These are phyloP conservation scores for Gallinago solitaria DNA, from an alignment of 2,797 vertebrate species.

Conservation along the genomic window DNA sequence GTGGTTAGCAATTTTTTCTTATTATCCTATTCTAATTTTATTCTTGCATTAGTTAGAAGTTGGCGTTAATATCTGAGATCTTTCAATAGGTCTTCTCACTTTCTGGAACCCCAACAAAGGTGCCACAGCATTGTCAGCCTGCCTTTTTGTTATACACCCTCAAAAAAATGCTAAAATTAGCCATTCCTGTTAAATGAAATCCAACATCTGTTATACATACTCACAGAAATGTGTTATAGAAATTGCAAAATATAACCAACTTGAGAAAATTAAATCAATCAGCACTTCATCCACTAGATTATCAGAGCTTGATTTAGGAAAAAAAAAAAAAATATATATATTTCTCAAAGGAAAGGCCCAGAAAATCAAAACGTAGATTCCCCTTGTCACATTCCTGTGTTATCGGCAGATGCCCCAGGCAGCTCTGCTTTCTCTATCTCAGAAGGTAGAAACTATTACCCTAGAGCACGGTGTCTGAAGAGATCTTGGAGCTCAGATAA, in stretches of 20 bases:
- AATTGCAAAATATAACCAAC: neutral
- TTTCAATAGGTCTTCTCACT: neutral
- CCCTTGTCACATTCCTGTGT: neutral
- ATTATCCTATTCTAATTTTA: neutral
- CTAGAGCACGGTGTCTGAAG: slow-evolving; percentile 35
- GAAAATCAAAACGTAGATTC: slow-evolving; percentile 1
- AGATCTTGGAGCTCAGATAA: slow-evolving; percentile 56
- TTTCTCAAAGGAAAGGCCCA: neutral
- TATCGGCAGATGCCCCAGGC: slow-evolving; percentile 47
- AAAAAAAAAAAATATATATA: neutral
- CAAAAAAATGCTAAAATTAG: neutral
- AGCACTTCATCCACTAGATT: neutral
- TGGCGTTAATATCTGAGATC: neutral
- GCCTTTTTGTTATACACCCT: neutral
- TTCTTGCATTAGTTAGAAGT: neutral
- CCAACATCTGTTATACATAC: neutral
- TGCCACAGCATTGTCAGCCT: neutral
- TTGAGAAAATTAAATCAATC: neutral
- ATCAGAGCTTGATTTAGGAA: neutral
- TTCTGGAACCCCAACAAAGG: neutral
- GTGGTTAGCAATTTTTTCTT: neutral
- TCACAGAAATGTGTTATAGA: neutral
- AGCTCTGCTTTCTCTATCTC: slow-evolving; percentile 32
- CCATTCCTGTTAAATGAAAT: neutral
- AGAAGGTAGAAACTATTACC: slow-evolving; percentile 61